Evolutionary conservation across 1,140 invertebrate genomes (phyloP).

Genomic region (Drosophila repletoides): DNA sequence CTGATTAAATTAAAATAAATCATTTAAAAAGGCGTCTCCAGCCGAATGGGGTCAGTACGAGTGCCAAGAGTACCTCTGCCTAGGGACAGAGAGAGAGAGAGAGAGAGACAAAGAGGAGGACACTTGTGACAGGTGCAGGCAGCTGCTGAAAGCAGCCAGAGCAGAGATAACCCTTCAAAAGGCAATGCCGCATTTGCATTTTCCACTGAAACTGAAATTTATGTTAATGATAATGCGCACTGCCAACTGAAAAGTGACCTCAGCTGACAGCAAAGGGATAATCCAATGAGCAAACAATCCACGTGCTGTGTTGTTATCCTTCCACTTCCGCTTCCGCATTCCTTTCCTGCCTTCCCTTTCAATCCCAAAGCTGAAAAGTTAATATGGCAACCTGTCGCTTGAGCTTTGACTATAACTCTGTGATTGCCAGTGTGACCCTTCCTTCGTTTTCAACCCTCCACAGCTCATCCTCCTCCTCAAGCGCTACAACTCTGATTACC

Average conservation of each 20-base stretch:
- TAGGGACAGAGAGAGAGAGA: background rate
- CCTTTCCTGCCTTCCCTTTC: background rate
- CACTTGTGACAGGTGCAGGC: conserved; percentile 52
- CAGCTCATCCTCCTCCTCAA: background rate
- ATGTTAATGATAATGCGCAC: conserved; percentile 41
- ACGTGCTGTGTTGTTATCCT: conserved; percentile 30
- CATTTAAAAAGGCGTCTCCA: conserved; percentile 57
- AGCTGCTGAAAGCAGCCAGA: conserved; percentile 23
- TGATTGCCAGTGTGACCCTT: background rate
- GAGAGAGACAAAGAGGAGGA: no score
- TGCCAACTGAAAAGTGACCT: conserved; percentile 48
- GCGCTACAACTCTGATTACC: no score
- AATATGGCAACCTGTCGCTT: conserved; percentile 42
- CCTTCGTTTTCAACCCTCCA: background rate
- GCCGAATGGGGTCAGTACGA: conserved; percentile 39
- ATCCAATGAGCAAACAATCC: conserved; percentile 64
- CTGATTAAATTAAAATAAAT: conserved; percentile 78
- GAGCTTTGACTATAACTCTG: conserved; percentile 4
- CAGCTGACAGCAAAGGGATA: conserved; percentile 70
- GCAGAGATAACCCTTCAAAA: conserved; percentile 31
- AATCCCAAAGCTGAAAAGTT: conserved; percentile 38
- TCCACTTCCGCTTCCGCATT: background rate
- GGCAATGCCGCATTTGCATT: conserved; percentile 22
- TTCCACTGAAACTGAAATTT: conserved; percentile 10
- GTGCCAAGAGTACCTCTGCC: no score